Percentiles rank a stretch among this genome's conserved stretches.
Conservation (phyloP, 2,113 vertebrate genomes). For the Clarias magur region DNA sequence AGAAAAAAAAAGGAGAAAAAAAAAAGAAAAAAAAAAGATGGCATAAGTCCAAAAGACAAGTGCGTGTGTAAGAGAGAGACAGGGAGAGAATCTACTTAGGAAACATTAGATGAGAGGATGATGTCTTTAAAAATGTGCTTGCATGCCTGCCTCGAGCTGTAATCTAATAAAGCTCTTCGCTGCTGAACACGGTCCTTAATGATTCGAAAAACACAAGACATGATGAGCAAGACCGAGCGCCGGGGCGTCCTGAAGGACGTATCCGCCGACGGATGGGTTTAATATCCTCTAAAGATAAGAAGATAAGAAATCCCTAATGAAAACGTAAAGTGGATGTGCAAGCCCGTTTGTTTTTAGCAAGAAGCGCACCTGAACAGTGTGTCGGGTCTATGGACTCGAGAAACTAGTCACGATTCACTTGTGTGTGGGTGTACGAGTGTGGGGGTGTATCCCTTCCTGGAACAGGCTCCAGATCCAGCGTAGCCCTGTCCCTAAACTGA, state of each 20-base stretch:
- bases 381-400: too few species aligned
- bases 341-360: neutral
- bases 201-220: constrained; percentile 61
- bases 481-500: too few species aligned
- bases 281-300: constrained; percentile 64
- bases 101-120: constrained; percentile 46
- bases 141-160: constrained; percentile 51
- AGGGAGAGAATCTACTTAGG: constrained; percentile 13
- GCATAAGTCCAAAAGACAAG: neutral
- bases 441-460: too few species aligned
- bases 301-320: constrained; percentile 54
- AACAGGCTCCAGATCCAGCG: too few species aligned
- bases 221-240: constrained; percentile 52
- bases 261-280: constrained; percentile 69
- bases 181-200: constrained; percentile 59
- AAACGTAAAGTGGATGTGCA: constrained; percentile 36
- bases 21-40: neutral
- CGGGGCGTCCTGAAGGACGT: constrained; percentile 58
- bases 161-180: constrained; percentile 65
- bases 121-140: constrained; percentile 42
- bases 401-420: too few species aligned
- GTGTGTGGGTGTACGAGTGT: too few species aligned
- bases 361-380: too few species aligned
- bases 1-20: neutral
- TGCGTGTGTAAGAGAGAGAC: neutral